These are phyloP conservation scores for Cylindroiulus punctatus DNA, from an alignment of 2,888 invertebrate genomes.

Conservation along the genomic window DNA sequence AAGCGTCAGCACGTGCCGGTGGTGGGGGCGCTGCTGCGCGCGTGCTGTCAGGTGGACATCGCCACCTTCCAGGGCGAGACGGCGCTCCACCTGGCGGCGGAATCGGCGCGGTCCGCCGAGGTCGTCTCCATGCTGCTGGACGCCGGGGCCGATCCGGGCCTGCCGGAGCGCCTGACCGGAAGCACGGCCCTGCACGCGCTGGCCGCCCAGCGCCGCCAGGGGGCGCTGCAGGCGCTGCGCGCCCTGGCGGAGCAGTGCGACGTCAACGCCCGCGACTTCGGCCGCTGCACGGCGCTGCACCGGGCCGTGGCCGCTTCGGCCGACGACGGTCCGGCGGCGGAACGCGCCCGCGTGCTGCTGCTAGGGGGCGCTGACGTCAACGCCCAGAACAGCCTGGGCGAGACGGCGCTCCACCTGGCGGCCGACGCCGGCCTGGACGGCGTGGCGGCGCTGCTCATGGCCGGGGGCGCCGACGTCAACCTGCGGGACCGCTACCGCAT, in stretches of 20 bases:
- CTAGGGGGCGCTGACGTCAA: slow-evolving; percentile 58
- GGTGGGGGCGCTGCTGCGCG: slow-evolving; percentile 56
- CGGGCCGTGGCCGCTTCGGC: slow-evolving; percentile 51
- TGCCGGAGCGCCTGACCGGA: slow-evolving; percentile 59
- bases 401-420: slow-evolving; percentile 59
- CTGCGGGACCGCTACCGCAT: slow-evolving; percentile 59
- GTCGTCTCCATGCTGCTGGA: slow-evolving; percentile 58
- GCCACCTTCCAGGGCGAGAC: slow-evolving; percentile 59
- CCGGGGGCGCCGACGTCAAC: slow-evolving; percentile 57
- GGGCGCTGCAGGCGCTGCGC: slow-evolving; percentile 55
- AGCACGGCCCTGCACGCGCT: slow-evolving; percentile 59
- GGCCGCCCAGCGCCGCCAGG: slow-evolving; percentile 54
- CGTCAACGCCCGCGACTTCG: slow-evolving; percentile 54
- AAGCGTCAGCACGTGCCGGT: slow-evolving; percentile 56
- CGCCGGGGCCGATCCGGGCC: slow-evolving; percentile 57
- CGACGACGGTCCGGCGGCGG: slow-evolving; percentile 54
- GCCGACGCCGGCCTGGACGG: slow-evolving; percentile 57
- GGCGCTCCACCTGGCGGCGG: slow-evolving; percentile 59
- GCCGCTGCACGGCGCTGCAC: slow-evolving; percentile 59
- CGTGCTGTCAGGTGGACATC: slow-evolving; percentile 58
- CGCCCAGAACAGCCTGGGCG: slow-evolving; percentile 59
- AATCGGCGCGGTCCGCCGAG: slow-evolving; percentile 55
- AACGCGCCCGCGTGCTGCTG: slow-evolving; percentile 58
- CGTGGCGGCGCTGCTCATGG: slow-evolving; percentile 56
- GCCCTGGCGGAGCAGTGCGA: slow-evolving; percentile 56